These are phyloP conservation scores for Parnassius orleans DNA, from an alignment of 2,888 invertebrate genomes.

Conservation along the genomic window DNA sequence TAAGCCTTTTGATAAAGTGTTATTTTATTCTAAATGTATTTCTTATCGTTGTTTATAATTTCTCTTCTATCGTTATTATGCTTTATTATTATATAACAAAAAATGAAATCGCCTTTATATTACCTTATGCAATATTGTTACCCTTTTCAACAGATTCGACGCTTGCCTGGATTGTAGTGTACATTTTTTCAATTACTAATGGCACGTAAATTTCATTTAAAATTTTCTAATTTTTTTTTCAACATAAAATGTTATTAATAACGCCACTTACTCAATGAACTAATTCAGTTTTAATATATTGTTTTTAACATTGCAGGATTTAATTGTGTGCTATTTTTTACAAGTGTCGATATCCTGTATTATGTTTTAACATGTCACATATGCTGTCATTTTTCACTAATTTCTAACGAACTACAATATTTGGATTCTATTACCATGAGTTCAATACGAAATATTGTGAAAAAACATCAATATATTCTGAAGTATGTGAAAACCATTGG, in stretches of 20 bases:
- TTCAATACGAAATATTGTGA: conserved; percentile 46
- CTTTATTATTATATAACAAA: conserved; percentile 44
- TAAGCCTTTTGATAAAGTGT: conserved; percentile 53
- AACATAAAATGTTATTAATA: too few species aligned
- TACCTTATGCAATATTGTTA: conserved; percentile 57
- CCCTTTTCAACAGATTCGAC: conserved; percentile 57
- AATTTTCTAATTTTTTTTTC: too few species aligned
- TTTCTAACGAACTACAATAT: conserved; percentile 48
- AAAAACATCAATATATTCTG: conserved; percentile 59
- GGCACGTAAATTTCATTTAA: too few species aligned
- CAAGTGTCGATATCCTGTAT: conserved; percentile 58
- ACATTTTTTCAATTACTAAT: conserved; percentile 44
- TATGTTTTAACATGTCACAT: conserved; percentile 59
- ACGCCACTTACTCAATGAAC: too few species aligned
- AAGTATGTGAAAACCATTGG: conserved; percentile 45
- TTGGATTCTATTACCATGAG: conserved; percentile 38
- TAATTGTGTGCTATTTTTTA: conserved; percentile 53
- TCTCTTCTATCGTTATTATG: conserved; percentile 52
- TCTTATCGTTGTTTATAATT: conserved; percentile 62
- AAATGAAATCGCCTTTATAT: conserved; percentile 40
- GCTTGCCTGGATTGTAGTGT: conserved; percentile 52
- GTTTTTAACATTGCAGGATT: conserved; percentile 49
- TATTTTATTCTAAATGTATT: conserved; percentile 56
- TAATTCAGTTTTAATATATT: not conserved
- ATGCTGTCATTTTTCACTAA: conserved; percentile 53